Evolutionary conservation across 2,113 vertebrate genomes (phyloP).

Genomic region (Chelonoidis abingdonii): DNA sequence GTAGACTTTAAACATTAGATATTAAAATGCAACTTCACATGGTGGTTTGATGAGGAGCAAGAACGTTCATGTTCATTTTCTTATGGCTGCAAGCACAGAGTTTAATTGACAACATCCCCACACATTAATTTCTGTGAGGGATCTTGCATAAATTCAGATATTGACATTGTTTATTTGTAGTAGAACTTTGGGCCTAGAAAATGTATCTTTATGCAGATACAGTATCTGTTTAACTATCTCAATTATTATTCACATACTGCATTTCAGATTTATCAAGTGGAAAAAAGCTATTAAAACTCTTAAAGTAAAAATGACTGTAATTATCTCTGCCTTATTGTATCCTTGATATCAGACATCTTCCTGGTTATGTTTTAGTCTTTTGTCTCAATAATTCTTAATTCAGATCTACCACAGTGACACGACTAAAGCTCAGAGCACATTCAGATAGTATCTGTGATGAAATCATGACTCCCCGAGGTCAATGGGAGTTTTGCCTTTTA

Average conservation of each 20-base stretch:
- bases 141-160: neutral
- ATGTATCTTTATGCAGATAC: neutral
- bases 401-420: neutral
- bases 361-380: neutral
- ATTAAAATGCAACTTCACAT: neutral
- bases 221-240: neutral
- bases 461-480: neutral
- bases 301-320: neutral
- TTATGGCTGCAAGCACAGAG: neutral
- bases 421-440: neutral
- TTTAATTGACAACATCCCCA: conserved; percentile 7
- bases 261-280: neutral
- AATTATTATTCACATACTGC: neutral
- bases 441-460: neutral
- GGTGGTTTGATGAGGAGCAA: neutral
- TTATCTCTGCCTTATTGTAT: neutral
- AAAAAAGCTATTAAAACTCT: neutral
- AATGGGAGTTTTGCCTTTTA: neutral
- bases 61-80: neutral
- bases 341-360: neutral
- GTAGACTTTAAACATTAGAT: neutral
- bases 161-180: neutral
- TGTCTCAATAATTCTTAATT: neutral
- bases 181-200: neutral
- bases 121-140: neutral